Evolutionary conservation across 2,113 vertebrate genomes (phyloP).

Genomic region (Corydoras sp.): DNA sequence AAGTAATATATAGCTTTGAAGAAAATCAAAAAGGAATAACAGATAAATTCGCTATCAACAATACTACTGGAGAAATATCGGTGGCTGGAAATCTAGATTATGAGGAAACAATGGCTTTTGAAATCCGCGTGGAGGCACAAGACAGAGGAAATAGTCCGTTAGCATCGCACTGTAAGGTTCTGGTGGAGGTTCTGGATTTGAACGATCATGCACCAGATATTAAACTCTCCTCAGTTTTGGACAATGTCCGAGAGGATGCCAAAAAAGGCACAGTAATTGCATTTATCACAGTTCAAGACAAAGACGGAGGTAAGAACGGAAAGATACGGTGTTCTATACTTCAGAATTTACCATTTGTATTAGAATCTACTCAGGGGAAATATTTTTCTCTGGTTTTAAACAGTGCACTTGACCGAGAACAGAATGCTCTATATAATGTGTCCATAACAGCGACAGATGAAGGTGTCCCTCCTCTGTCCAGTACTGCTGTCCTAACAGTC

Average conservation of each 20-base stretch:
- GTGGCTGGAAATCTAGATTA: constrained; percentile 67
- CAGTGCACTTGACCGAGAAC: constrained; percentile 56
- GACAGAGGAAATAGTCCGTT: constrained; percentile 66
- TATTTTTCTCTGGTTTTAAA: constrained; percentile 49
- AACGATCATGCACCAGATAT: constrained; percentile 79
- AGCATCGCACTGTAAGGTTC: constrained; percentile 69
- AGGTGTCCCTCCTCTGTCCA: constrained; percentile 50
- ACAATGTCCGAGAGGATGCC: constrained; percentile 62
- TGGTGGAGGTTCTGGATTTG: constrained; percentile 66
- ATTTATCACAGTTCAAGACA: constrained; percentile 64
- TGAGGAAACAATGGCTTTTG: constrained; percentile 66
- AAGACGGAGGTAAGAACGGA: constrained; percentile 60
- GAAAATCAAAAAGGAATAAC: constrained; percentile 10
- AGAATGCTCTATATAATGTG: constrained; percentile 42
- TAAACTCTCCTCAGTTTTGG: constrained; percentile 61
- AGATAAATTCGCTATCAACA: constrained; percentile 20
- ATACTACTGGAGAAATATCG: constrained; percentile 42
- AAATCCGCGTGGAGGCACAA: constrained; percentile 68
- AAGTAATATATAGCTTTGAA: constrained; percentile 33
- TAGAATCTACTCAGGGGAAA: constrained; percentile 47
- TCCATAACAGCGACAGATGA: constrained; percentile 50
- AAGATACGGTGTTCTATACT: constrained; percentile 42
- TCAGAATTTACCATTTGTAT: constrained; percentile 40
- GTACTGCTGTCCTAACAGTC: constrained; percentile 24
- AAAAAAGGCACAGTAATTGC: constrained; percentile 63